Conservation (phyloP, 2,797 vertebrate genomes). For the Paguma larvata region DNA sequence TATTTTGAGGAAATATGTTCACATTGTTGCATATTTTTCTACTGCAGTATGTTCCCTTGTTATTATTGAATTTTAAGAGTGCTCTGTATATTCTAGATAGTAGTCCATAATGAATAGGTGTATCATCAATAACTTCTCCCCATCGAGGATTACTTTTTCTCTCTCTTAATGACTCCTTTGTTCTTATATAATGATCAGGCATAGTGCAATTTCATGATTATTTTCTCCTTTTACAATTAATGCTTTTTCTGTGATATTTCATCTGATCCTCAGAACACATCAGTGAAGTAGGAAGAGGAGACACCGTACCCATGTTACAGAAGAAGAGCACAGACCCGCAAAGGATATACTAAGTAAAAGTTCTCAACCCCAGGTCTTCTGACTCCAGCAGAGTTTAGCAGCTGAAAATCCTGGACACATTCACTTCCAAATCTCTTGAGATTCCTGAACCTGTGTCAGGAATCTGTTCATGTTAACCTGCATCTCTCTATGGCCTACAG, state of each 20-base stretch:
- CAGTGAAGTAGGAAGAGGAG: neutral
- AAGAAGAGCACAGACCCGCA: neutral
- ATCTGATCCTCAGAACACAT: neutral
- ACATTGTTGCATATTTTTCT: neutral
- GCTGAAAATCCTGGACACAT: neutral
- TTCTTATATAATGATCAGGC: neutral
- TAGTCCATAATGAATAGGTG: neutral
- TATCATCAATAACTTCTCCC: neutral
- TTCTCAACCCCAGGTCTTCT: neutral
- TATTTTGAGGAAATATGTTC: neutral
- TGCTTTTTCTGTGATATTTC: neutral
- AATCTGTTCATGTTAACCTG: neutral
- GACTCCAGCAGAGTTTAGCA: neutral
- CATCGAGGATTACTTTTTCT: neutral
- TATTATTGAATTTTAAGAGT: neutral
- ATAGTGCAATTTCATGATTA: neutral
- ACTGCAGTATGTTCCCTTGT: neutral
- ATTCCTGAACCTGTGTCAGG: neutral
- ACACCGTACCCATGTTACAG: neutral
- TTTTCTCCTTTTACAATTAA: neutral
- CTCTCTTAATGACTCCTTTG: neutral
- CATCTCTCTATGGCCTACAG: neutral
- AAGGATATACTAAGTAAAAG: neutral
- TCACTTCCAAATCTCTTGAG: neutral
- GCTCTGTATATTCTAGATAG: neutral